These are phyloP conservation scores for Nannoperca obscura DNA, from an alignment of 2,797 vertebrate species.

Conservation along the genomic window DNA sequence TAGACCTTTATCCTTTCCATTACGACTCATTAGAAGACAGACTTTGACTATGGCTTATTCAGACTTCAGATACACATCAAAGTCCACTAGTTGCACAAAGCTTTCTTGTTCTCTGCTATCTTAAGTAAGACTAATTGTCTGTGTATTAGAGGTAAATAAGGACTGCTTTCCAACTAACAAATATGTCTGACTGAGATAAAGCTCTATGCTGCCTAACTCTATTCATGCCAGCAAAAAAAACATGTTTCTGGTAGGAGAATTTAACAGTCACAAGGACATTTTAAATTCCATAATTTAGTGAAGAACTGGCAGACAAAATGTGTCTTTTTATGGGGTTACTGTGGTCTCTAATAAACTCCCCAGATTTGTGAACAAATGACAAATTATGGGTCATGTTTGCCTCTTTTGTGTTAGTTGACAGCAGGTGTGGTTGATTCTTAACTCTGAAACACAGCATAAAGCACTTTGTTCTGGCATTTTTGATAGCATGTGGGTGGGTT, in stretches of 20 bases:
- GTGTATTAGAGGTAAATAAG: conserved; percentile 45
- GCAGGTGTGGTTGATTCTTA: conserved; percentile 28
- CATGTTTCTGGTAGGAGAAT: conserved; percentile 15
- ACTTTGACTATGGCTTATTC: conserved; percentile 25
- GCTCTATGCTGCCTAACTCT: conserved; percentile 16
- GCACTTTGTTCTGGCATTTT: neutral
- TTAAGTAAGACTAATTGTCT: conserved; percentile 51
- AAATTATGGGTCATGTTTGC: conserved; percentile 9
- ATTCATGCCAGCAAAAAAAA: conserved; percentile 12
- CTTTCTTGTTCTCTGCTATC: conserved; percentile 47
- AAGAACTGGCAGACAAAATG: conserved; percentile 21
- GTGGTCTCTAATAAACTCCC: neutral
- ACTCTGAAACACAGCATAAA: conserved; percentile 19
- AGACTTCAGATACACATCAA: conserved; percentile 59
- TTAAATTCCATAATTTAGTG: conserved; percentile 29
- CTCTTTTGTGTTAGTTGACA: conserved; percentile 24
- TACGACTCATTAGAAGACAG: conserved; percentile 36
- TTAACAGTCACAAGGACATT: conserved; percentile 36
- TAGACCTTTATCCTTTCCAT: conserved; percentile 46
- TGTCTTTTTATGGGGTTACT: neutral
- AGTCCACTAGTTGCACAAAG: conserved; percentile 50
- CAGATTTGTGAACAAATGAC: conserved; percentile 25
- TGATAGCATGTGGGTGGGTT: neutral
- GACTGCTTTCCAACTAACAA: conserved; percentile 62
- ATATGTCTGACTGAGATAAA: conserved; percentile 64